Base-by-base conservation (phyloP, 2,888 invertebrate species). In the Drosophila nr. fundita region DNA sequence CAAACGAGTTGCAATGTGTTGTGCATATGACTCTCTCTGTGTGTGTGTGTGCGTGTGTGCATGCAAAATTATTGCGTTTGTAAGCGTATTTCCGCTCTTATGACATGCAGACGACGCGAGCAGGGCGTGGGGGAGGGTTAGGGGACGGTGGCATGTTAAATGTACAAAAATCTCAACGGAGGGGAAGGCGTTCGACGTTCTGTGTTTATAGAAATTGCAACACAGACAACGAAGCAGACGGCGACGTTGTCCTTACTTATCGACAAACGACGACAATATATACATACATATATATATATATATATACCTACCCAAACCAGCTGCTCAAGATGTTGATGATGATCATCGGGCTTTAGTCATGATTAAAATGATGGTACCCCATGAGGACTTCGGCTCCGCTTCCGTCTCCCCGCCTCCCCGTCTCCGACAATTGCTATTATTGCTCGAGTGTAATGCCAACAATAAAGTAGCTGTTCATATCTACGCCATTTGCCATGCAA, bases 381-480 rank as follows among this genome's bases (percentile, higher is more conserved):
- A 58, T 30, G 45, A 61, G 42, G 62, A 79, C 54, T 63, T 64
- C 54, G 58, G 62, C 45, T 40, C 36, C 52, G 49, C 52, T 30
- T 49, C 11, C 66, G 38, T 27, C 67, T 55, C 27, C 24, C 45
- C 8, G 6, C 1, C 40, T 18, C 21, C 24, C 10, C 38, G 42
- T 38, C 73, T 55, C 52, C 69, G 59, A 70, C 82, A 82, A 78
- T 83, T 82, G 81, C 80, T 76, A 80, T 82, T 82, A 82, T 76
- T 83, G 83, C 83, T 82, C 73, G 78, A 82, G 81, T 83, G 80
- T 80, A 80, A 80, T 83, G 82, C 82, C 73, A 82, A 83, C 82
- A 83, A 82, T 82, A 82, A 82, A 82, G 82, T 82, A 83, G 82
- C 82, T 82, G 82, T 77, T 82, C 82, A 82, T 83, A 83, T 82